Base-by-base conservation (phyloP, 1,140 invertebrate genomes). In the Pogonognathellus flavescens region DNA sequence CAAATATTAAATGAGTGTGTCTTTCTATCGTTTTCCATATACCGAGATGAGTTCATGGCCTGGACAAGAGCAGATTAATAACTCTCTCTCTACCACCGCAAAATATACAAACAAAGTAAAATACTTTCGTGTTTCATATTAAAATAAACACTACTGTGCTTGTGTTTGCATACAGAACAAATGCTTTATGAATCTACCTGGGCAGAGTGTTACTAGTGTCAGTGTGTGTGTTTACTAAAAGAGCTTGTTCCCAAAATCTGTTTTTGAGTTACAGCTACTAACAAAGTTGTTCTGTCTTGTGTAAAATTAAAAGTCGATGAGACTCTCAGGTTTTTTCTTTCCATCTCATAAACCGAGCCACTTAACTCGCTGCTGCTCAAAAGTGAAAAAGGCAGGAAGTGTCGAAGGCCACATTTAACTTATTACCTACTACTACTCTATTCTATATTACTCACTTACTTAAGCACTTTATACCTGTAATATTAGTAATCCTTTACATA, bases 351-450 rank as follows among this genome's bases (percentile, higher is more conserved):
- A 76, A 76, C 41, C 70, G n/a, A 76, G 70, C 70, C 41, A 76
- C 41, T 76, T 76, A 31, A 76, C 70, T 76, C 49, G 70, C 70
- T 76, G n/a, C 41, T 49, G 41, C 25, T 76, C 31, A 76, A 22
- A 76, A 76, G 70, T 76, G 70, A 76, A 31, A 76, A 76, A 76
- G 70, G 70, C 70, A 76, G 70, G 70, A 76, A 76, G 70, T 76
- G 70, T 76, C 70, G 70, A 76, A 76, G 70, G 70, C 70, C 70
- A 76, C 70, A 76, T 25, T 76, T 76, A 76, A 76, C 70, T 76
- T 76, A 76, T 76, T 76, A 72, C 52, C 7, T 14, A 53, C 14
- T 53, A 57, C 70, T n/a, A 50, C 22, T 49, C 25, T 76, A 76
- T 25, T 50, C n/a, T 18, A 76, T 14, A 76, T 50, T 76, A 41